Evolutionary conservation across 2,113 vertebrate genomes (phyloP).

Genomic region (Mustela lutreola): DNA sequence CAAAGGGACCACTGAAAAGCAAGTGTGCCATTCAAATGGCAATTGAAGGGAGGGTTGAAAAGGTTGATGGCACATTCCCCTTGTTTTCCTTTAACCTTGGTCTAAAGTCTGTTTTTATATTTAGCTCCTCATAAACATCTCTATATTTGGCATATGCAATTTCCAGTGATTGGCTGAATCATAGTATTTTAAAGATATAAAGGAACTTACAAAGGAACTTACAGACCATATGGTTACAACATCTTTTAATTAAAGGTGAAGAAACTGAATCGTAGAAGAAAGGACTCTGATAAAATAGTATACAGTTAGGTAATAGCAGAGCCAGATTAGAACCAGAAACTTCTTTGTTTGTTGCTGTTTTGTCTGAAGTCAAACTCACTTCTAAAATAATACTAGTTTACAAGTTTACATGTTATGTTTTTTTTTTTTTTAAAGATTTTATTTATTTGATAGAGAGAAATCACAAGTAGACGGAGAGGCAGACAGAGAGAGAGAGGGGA

Average conservation of each 20-base stretch:
- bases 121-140: background rate
- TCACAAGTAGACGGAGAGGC: no score
- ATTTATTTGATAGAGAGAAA: no score
- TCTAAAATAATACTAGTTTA: conserved; percentile 46
- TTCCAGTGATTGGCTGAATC: background rate
- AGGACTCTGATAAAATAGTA: background rate
- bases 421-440: no score
- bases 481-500: no score
- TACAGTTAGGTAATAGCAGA: background rate
- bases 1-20: rapidly evolving
- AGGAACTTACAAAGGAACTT: background rate
- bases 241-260: background rate
- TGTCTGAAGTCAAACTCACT: background rate
- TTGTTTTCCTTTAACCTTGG: background rate
- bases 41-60: background rate
- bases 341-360: background rate
- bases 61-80: rapidly evolving
- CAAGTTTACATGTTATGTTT: background rate
- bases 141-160: background rate
- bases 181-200: background rate
- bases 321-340: background rate
- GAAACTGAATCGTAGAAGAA: conserved; percentile 24
- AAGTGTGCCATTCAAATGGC: rapidly evolving
- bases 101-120: background rate
- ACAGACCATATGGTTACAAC: background rate